Percentiles rank a stretch among this genome's conserved stretches.
These are phyloP conservation scores for Sesia apiformis DNA, from an alignment of 2,888 invertebrate genomes.

Conservation along the genomic window DNA sequence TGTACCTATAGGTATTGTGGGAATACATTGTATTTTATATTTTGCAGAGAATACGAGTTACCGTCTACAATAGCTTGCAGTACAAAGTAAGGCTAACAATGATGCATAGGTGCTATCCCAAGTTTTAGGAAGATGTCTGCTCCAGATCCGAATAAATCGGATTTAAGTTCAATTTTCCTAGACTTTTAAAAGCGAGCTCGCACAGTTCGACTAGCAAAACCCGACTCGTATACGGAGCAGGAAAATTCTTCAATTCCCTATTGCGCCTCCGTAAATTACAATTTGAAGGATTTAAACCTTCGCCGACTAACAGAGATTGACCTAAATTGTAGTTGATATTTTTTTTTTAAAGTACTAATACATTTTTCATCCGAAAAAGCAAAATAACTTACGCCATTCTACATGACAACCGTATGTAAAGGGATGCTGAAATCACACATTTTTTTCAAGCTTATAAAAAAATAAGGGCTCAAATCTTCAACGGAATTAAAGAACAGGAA, in stretches of 20 bases:
- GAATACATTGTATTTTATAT: too few species aligned
- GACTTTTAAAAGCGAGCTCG: conserved; percentile 48
- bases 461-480: conserved; percentile 26
- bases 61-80: too few species aligned
- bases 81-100: conserved; percentile 7
- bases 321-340: conserved; percentile 2
- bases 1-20: too few species aligned
- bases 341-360: neutral
- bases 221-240: conserved; percentile 43
- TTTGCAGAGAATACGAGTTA: too few species aligned
- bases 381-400: too few species aligned
- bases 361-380: too few species aligned
- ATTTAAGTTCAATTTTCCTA: conserved; percentile 68
- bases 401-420: neutral
- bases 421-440: neutral
- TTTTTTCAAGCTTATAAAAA: conserved; percentile 4
- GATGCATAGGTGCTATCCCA: conserved; percentile 34
- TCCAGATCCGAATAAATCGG: conserved; percentile 54
- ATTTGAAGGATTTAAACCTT: conserved; percentile 53
- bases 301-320: conserved; percentile 37
- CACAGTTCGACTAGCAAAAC: conserved; percentile 39
- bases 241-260: conserved; percentile 40
- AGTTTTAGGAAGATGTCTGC: conserved; percentile 39
- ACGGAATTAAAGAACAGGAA: conserved; percentile 35
- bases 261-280: conserved; percentile 35